These are phyloP conservation scores for Plutomurus gul DNA, from an alignment of 1,140 invertebrate genomes.

Conservation along the genomic window DNA sequence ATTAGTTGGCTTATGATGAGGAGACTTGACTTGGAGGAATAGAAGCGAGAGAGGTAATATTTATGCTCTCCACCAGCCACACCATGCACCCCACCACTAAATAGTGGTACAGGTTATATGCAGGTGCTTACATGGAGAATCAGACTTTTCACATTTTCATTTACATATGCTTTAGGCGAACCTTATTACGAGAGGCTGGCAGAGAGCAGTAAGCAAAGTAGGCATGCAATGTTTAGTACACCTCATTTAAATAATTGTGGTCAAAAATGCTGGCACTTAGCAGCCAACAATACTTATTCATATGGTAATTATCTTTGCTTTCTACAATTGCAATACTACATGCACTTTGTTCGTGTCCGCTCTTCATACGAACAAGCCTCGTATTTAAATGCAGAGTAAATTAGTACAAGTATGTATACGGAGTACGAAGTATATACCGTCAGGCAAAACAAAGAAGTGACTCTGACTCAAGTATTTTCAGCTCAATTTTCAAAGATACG, in stretches of 20 bases:
- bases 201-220: background rate
- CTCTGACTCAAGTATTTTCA: background rate
- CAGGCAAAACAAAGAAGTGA: too few species aligned
- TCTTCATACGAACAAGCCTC: too few species aligned
- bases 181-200: background rate
- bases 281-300: constrained; percentile 26
- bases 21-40: too few species aligned
- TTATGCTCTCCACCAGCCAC: too few species aligned
- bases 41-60: too few species aligned
- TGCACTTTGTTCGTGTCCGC: too few species aligned
- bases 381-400: too few species aligned
- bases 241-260: constrained; percentile 24
- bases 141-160: constrained; percentile 4
- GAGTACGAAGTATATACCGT: too few species aligned
- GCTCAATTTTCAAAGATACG: background rate
- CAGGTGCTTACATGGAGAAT: too few species aligned
- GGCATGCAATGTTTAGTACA: constrained; percentile 20
- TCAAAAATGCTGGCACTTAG: constrained; percentile 21
- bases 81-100: background rate
- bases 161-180: constrained; percentile 19
- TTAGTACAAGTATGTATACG: too few species aligned
- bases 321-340: background rate
- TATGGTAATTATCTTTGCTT: constrained; percentile 11
- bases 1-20: too few species aligned
- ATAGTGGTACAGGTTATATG: too few species aligned